Percentiles rank a stretch among this genome's conserved stretches.
These are phyloP conservation scores for Donacobius atricapilla DNA, from an alignment of 2,113 vertebrate genomes.

Conservation along the genomic window DNA sequence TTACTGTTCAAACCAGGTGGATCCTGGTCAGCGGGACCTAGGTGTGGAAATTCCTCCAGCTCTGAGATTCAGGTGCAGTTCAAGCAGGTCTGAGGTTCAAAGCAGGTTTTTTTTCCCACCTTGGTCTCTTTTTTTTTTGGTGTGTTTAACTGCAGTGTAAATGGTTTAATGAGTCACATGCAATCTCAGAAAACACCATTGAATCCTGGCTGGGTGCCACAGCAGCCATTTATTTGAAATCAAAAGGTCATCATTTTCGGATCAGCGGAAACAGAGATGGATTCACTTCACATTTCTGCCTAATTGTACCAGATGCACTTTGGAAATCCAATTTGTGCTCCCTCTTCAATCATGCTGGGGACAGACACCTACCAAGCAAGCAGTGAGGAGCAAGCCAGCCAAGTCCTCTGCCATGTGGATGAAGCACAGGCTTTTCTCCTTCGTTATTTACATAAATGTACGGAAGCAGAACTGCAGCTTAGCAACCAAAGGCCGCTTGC, in stretches of 20 bases:
- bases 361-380: not conserved
- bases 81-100: not conserved
- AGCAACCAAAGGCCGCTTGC: not conserved
- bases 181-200: not conserved
- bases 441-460: not conserved
- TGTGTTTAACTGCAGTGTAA: not conserved
- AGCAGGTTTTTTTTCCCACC: not conserved
- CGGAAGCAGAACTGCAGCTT: not conserved
- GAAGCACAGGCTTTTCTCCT: not conserved
- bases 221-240: conserved; percentile 32
- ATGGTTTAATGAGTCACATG: conserved; percentile 4
- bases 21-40: not conserved
- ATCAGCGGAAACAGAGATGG: not conserved
- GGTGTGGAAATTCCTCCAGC: not conserved
- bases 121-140: not conserved
- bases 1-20: not conserved
- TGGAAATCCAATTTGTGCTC: not conserved
- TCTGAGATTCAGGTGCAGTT: not conserved
- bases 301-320: conserved; percentile 5
- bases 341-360: not conserved
- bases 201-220: conserved; percentile 3
- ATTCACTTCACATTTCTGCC: not conserved
- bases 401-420: not conserved
- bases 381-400: not conserved
- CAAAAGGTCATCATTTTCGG: not conserved